A percentile compares a stretch with the other conserved stretches of the same genome.
These are phyloP conservation scores for Steatocranus sp. DNA, from an alignment of 2,797 vertebrate genomes.

Conservation along the genomic window DNA sequence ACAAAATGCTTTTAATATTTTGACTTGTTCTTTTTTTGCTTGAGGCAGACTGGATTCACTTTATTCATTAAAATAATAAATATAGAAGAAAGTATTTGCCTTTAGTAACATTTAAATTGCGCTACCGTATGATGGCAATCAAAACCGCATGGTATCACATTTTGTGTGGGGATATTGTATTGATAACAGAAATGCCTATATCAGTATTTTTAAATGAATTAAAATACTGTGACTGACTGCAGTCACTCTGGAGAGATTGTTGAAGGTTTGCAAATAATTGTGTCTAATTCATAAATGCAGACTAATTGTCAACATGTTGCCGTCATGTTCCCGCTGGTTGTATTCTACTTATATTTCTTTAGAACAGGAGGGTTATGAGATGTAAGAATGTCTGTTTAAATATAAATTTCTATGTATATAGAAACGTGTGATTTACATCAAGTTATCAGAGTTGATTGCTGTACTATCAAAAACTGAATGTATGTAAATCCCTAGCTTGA, in stretches of 20 bases:
- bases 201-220: neutral
- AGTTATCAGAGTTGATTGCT: neutral
- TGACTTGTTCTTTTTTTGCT: neutral
- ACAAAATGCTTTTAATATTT: neutral
- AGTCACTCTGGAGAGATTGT: neutral
- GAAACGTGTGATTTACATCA: neutral
- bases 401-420: neutral
- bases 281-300: neutral
- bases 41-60: neutral
- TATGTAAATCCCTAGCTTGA: neutral
- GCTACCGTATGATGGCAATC: neutral
- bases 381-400: neutral
- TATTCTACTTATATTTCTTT: neutral
- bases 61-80: neutral
- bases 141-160: accelerated
- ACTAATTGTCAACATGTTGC: neutral
- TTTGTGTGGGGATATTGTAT: neutral
- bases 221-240: neutral
- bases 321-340: neutral
- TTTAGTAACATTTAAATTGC: neutral
- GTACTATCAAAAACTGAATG: neutral
- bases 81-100: neutral
- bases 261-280: neutral
- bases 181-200: neutral
- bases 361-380: neutral